Evolutionary conservation across 2,797 vertebrate genomes (phyloP), one percentile per base, ranked within the genome.

Genomic region (Muscicapa comitata): DNA sequence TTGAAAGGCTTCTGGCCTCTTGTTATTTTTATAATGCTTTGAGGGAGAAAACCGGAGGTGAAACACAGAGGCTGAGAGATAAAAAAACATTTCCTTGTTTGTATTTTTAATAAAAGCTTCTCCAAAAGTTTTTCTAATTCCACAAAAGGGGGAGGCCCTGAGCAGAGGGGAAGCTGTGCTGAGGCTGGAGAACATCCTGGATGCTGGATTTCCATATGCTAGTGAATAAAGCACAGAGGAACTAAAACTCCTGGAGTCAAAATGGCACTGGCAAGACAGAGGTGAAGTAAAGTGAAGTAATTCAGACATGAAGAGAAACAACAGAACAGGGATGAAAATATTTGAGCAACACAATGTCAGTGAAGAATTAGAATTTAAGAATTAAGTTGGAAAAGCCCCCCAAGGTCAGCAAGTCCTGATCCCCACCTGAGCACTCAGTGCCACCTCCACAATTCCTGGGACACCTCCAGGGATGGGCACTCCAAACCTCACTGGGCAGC

Each of bases 381-480:
- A 29, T 82, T 4, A 9, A 12, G 15, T 3, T 45, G 57, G 70
- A 14, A 40, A 40, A 63, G 11, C 12, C 24, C 29, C 19, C 24
- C 38, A 26, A 33, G 55, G 33, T 12, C 57, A 75, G 55, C 0
- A 0, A 12, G 12, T 15, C 2, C 67, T 6, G 6, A 23, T n/a
- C 9, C n/a, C 9, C 38, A 51, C 26, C 21, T 13, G n/a, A 14
- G 62, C 42, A 0, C 35, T 24, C 15, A 51, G 31, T 68, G 77
- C 5, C 55, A 26, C 10, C 0, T 51, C 54, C 65, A 45, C 2
- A 17, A 4, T 53, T 81, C n/a, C 55, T 37, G 6, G 38, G 48
- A 1, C 38, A 45, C 11, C 17, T 33, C 48, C 79, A 82, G 40
- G 57, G 48, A 24, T 54, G 79, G 18, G 57, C 0, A 45, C 21